These are phyloP conservation scores for Clupea harengus DNA, from an alignment of 2,113 vertebrate species.

Conservation along the genomic window DNA sequence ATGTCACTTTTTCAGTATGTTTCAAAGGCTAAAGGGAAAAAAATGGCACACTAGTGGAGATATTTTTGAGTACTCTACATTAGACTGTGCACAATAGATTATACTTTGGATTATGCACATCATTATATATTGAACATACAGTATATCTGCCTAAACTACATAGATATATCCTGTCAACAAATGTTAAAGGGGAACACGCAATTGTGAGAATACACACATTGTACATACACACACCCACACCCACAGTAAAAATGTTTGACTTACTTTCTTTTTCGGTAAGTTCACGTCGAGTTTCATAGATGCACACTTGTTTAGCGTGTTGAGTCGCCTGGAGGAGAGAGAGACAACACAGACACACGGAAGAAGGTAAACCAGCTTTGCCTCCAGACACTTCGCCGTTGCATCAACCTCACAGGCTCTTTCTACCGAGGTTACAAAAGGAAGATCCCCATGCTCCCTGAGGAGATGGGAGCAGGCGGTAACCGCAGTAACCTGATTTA, in stretches of 20 bases:
- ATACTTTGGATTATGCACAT: not conserved
- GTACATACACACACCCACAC: not conserved
- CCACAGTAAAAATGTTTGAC: constrained; percentile 31
- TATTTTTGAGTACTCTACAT: not conserved
- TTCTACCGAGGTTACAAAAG: not conserved
- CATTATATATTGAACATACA: not conserved
- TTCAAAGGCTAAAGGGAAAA: not conserved
- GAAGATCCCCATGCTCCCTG: not conserved
- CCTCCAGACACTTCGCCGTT: not conserved
- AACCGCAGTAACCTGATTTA: constrained; percentile 29
- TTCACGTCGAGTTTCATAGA: constrained; percentile 98
- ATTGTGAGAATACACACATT: not conserved
- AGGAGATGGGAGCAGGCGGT: not conserved
- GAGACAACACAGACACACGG: not conserved
- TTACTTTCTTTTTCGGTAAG: constrained; percentile 96
- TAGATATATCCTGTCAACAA: not conserved
- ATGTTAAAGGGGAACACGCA: not conserved
- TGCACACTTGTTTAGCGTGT: constrained; percentile 96
- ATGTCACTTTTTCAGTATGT: not conserved
- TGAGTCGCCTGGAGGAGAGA: constrained; percentile 82
- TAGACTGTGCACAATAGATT: not conserved
- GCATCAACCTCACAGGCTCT: not conserved
- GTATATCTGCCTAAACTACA: not conserved
- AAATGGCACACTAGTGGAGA: not conserved
- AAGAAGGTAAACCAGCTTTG: not conserved